Evolutionary conservation across 2,113 vertebrate species (phyloP).

Genomic region (Urocitellus parryii): DNA sequence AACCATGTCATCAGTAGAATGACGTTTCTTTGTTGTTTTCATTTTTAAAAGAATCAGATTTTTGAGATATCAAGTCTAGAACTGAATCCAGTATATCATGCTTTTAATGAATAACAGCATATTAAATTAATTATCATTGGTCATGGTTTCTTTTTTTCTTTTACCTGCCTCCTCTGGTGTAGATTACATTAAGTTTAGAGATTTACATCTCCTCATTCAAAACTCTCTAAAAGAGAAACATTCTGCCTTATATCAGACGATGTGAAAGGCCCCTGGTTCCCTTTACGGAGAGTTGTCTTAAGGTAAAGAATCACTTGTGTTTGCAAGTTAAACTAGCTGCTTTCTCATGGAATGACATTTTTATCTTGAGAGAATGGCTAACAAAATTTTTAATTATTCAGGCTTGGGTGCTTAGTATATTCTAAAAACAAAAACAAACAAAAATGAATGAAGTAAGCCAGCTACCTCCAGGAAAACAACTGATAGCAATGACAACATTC

Average conservation of each 20-base stretch:
- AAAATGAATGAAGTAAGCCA: slow-evolving; percentile 47
- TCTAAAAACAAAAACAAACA: neutral
- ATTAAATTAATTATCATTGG: slow-evolving; percentile 56
- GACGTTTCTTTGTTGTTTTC: slow-evolving; percentile 13
- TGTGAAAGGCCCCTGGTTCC: neutral
- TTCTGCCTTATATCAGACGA: neutral
- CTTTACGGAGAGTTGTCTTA: neutral
- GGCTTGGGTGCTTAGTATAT: neutral
- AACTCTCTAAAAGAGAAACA: slow-evolving; percentile 12
- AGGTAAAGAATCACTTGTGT: neutral
- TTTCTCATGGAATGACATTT: neutral
- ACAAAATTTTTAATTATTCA: slow-evolving; percentile 20
- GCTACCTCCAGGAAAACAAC: neutral
- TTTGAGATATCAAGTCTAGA: slow-evolving; percentile 20
- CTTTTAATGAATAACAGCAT: neutral
- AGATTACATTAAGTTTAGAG: slow-evolving; percentile 19
- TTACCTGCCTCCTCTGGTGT: slow-evolving; percentile 44
- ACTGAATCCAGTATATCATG: slow-evolving; percentile 47
- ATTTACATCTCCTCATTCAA: slow-evolving; percentile 51
- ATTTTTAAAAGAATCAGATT: slow-evolving; percentile 49
- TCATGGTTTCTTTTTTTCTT: slow-evolving; percentile 21
- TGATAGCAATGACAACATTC: neutral
- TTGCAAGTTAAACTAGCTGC: neutral
- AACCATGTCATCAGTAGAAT: slow-evolving; percentile 32
- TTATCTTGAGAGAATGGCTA: neutral